A percentile compares a stretch with the other conserved stretches of the same genome.
These are phyloP conservation scores for Synanthedon andrenaeformis DNA, from an alignment of 2,888 invertebrate species.

Conservation along the genomic window DNA sequence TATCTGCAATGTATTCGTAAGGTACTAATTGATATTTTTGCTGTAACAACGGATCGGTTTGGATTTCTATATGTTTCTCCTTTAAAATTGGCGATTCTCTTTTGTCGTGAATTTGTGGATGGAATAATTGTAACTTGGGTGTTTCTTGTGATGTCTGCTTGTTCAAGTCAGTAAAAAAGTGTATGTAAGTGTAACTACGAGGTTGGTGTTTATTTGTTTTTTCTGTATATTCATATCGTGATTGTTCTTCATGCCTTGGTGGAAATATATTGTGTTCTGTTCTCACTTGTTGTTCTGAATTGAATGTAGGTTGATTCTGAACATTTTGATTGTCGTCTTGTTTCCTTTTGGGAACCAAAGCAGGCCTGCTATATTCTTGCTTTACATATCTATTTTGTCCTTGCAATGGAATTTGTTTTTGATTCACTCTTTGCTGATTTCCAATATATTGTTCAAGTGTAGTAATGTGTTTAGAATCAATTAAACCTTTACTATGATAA, in stretches of 20 bases:
- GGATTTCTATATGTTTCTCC: constrained; percentile 5
- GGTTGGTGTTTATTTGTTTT: constrained; percentile 3
- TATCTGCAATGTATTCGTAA: constrained; percentile 5
- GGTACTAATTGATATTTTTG: constrained; percentile 6
- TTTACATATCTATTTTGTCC: constrained; percentile 1
- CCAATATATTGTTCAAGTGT: neutral
- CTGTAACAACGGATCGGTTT: constrained; percentile 5
- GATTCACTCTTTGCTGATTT: neutral
- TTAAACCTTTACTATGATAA: constrained; percentile 24
- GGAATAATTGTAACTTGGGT: constrained; percentile 2
- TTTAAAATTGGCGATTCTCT: constrained; percentile 1
- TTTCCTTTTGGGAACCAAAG: neutral
- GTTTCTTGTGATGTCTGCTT: constrained; percentile 3
- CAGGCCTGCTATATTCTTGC: neutral
- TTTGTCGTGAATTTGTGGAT: constrained; percentile 5
- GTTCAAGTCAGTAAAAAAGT: constrained; percentile 2
- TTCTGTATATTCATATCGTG: constrained; percentile 3
- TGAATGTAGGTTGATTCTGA: neutral
- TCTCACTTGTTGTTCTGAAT: neutral
- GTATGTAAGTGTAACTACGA: constrained; percentile 6
- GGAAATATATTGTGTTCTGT: neutral
- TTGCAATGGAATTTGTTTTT: neutral
- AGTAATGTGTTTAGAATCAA: constrained; percentile 8
- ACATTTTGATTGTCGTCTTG: neutral
- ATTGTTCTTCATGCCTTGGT: neutral